phyloP scores from a whole-genome alignment of 2,797 vertebrate genomes.

The Prionace glauca region DNA sequence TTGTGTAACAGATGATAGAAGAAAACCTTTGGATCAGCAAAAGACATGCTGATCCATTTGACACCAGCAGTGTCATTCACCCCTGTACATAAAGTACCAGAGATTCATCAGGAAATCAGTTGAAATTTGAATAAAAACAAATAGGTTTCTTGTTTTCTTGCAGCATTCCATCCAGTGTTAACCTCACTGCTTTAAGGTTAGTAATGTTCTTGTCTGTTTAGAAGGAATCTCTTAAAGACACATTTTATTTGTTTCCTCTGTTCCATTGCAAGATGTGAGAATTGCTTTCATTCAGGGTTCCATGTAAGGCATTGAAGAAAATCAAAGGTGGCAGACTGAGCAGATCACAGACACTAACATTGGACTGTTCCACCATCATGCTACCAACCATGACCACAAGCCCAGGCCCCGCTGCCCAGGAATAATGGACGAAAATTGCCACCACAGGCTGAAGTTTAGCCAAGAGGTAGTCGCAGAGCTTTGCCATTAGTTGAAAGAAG shows the following conservation, averaged over 20 bases:
- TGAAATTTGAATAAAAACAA: no score
- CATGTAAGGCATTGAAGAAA: background rate
- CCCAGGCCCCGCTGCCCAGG: background rate
- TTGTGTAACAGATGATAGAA: background rate
- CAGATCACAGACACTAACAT: background rate
- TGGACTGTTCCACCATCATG: background rate
- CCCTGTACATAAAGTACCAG: no score
- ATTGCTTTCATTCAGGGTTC: background rate
- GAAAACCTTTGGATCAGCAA: background rate
- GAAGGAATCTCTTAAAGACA: background rate
- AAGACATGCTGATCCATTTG: background rate
- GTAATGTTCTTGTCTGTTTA: background rate
- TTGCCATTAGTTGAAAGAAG: background rate
- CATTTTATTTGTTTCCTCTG: background rate
- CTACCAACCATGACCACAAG: background rate
- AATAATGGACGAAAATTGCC: background rate
- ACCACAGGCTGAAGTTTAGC: background rate
- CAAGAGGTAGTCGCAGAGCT: background rate
- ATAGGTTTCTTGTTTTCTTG: background rate
- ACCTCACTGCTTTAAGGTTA: background rate
- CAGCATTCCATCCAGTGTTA: background rate
- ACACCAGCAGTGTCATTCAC: background rate
- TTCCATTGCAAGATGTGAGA: no score
- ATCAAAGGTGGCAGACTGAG: background rate
- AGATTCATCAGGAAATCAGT: no score